These are phyloP conservation scores for Zaprionus lachaisei DNA, from an alignment of 1,140 invertebrate genomes.

Conservation along the genomic window DNA sequence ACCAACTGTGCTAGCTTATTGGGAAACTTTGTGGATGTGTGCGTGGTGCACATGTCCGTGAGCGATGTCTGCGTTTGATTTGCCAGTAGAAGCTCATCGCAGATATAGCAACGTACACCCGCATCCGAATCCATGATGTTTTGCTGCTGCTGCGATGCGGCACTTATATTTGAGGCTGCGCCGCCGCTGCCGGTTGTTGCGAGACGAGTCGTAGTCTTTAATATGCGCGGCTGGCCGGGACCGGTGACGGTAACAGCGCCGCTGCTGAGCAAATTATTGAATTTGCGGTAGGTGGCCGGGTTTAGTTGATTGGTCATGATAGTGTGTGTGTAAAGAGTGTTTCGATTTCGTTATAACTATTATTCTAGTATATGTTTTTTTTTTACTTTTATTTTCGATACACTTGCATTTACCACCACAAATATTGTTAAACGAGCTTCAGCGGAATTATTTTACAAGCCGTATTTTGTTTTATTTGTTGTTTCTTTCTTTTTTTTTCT, in stretches of 20 bases:
- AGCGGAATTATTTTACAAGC: slow-evolving; percentile 9
- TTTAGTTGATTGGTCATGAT: slow-evolving; percentile 80
- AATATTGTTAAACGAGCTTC: background rate
- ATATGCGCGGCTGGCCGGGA: slow-evolving; percentile 77
- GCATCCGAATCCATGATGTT: slow-evolving; percentile 54
- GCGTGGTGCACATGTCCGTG: slow-evolving; percentile 76
- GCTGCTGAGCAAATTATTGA: slow-evolving; percentile 83
- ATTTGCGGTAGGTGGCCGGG: slow-evolving; percentile 81
- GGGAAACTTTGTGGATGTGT: slow-evolving; percentile 81
- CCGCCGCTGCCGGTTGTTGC: slow-evolving; percentile 49
- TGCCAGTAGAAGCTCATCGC: slow-evolving; percentile 65
- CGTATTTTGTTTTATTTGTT: slow-evolving; percentile 32
- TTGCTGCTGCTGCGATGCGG: slow-evolving; percentile 47
- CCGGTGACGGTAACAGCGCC: slow-evolving; percentile 83
- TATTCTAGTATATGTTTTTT: slow-evolving; percentile 49
- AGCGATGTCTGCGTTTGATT: slow-evolving; percentile 66
- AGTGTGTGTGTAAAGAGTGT: slow-evolving; percentile 33
- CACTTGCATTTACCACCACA: slow-evolving; percentile 28
- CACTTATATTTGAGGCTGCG: slow-evolving; percentile 13
- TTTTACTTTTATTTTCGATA: slow-evolving; percentile 20
- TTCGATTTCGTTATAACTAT: slow-evolving; percentile 30
- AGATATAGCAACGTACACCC: slow-evolving; percentile 76
- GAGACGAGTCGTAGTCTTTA: slow-evolving; percentile 69
- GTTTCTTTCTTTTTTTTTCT: slow-evolving; percentile 28
- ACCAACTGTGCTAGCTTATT: slow-evolving; percentile 83